Evolutionary conservation across 2,113 vertebrate genomes (phyloP), one percentile per base, ranked within the genome.

Genomic region (Prunella himalayana): DNA sequence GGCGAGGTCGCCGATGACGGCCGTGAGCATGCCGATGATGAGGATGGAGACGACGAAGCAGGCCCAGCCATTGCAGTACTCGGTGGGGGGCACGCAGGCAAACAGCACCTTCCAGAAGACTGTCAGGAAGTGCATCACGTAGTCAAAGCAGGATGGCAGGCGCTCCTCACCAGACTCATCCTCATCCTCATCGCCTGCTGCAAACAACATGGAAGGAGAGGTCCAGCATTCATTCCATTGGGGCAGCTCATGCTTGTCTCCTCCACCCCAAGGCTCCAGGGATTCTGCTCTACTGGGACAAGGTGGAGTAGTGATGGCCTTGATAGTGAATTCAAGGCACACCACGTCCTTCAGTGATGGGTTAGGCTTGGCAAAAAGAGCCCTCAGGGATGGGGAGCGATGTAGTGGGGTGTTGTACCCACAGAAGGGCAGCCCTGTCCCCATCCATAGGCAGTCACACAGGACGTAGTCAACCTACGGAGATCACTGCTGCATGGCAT

Each of bases 41-140:
- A 98, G 63, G 94, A 99, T 99, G 98, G 99, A 99, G 94, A 99
- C 96, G 1, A 97, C 7, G 35, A 99, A 99, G 96, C 99, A 99
- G 85, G 99, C 99, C 99, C 99, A 99, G 91, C 99, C 99, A 0
- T 99, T 99, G 98, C 99, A 98, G 97, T 99, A 99, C 97, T 99
- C 99, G 0, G 99, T 99, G 82, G 99, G 99, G 19, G 99, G 99
- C 60, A 99, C 99, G 0, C 99, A 99, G 35, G 99, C 99, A 50
- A 99, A 99, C 91, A 99, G 98, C 50, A 99, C 99, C 97, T 99
- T 99, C 99, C 99, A 99, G 98, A 99, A 99, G 83, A 99, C 99
- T 0, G 99, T 99, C 92, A 99, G 98, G 97, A 99, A 99, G 97
- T 99, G 99, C 99, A 99, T 99, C 96, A 99, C 99, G 0, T 99